phyloP scores from a whole-genome alignment of 2,113 vertebrate genomes.

The Peromyscus maniculatus region DNA sequence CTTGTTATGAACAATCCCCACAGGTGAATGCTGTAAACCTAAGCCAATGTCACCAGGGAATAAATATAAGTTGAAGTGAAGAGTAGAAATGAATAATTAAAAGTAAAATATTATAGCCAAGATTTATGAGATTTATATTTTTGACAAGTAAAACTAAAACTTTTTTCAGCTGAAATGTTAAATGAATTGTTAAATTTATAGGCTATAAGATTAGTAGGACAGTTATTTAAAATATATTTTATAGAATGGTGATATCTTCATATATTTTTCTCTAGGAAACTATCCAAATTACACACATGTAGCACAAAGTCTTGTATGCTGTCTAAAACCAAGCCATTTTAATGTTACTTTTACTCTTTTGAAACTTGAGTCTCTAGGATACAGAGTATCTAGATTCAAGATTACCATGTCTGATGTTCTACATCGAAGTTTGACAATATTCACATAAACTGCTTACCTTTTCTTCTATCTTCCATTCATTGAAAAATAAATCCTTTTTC shows the following conservation, averaged over 20 bases:
- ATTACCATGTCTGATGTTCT: not conserved
- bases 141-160: not conserved
- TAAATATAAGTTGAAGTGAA: conserved; percentile 60
- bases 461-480: not conserved
- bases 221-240: not conserved
- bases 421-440: not conserved
- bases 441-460: not conserved
- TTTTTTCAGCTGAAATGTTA: not conserved
- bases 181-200: not conserved
- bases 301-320: not conserved
- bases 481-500: not conserved
- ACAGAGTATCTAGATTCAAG: not conserved
- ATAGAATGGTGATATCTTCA: not conserved
- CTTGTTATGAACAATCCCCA: not conserved
- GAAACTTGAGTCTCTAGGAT: not conserved
- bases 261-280: not conserved
- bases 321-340: not conserved
- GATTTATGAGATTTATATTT: conserved; percentile 4
- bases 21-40: conserved; percentile 56
- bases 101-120: not conserved
- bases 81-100: not conserved
- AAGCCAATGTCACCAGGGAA: conserved; percentile 36
- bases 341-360: not conserved
- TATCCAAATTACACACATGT: not conserved
- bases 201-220: not conserved